Evolutionary conservation across 1,140 invertebrate genomes (phyloP), one percentile per base, ranked within the genome.

Genomic region (Coenobita brevimanus): DNA sequence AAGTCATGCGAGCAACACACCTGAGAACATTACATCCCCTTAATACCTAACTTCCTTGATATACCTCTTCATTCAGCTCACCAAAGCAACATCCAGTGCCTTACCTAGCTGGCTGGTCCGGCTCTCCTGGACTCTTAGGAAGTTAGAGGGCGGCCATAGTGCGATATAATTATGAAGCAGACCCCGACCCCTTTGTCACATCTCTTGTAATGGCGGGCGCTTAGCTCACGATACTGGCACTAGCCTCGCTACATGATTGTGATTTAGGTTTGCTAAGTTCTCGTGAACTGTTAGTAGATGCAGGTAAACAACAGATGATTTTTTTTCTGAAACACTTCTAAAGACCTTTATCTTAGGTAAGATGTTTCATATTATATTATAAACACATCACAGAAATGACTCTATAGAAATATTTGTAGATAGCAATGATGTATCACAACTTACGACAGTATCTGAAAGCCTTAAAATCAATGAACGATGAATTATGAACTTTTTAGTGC

Each of bases 191-290:
- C 73, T 85, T 85, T 85, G 82, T 85, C 71, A 85, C 82, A 38
- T 85, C 30, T 50, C 82, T 43, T 85, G 73, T 76, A 76, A 85
- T 85, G 82, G 82, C 82, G 82, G 82, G 82, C 82, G 82, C 82
- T 85, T 85, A 46, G n/a, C 60, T 24, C 43, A 64, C 82, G 33
- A 64, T 41, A 33, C 21, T 6, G 8, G 50, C 27, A 33, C 67
- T 17, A 71, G 38, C 33, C n/a, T 38, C 38, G n/a, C 38, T 17
- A 71, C 27, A 27, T 33, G 67, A 17, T 50, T 17, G 6, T 50
- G 6, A 50, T 33, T 21, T 33, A 71, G 38, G 38, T 17, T 24
- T 71, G 21, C 17, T 71, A 17, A 17, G 8, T 33, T 27, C 4
- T 33, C 15, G 67, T 67, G 30, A 30, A 33, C 33, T 3, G 13